Evolutionary conservation across 1,140 invertebrate genomes (phyloP).

Genomic region (Diachasmimorpha longicaudata): DNA sequence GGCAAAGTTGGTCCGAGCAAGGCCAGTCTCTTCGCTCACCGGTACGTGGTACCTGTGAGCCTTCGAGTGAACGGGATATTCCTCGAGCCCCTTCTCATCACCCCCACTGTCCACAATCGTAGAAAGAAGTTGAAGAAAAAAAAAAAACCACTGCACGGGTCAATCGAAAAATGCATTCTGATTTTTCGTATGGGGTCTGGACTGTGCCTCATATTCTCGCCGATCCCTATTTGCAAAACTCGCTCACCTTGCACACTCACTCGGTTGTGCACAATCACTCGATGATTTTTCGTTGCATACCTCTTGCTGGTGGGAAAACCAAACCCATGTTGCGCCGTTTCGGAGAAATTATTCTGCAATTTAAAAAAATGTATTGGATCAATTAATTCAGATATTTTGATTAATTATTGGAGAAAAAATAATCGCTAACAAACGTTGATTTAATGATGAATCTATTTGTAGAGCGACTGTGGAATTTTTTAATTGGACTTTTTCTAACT

Average conservation of each 20-base stretch:
- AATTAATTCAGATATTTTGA: no score
- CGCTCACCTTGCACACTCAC: conserved; percentile 52
- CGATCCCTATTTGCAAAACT: conserved; percentile 26
- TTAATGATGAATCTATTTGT: neutral
- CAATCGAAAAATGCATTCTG: conserved; percentile 14
- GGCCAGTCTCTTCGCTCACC: neutral
- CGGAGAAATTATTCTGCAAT: neutral
- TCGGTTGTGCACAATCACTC: conserved; percentile 9
- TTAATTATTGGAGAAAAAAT: neutral
- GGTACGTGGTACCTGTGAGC: neutral
- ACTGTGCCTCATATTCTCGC: neutral
- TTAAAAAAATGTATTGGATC: no score
- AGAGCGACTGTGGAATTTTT: neutral
- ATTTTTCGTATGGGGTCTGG: neutral
- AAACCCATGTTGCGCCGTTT: neutral
- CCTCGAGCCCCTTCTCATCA: neutral
- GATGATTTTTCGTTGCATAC: neutral
- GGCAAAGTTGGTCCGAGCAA: neutral
- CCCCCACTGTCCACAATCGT: neutral
- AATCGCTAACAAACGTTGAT: neutral
- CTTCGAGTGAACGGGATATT: conserved; percentile 1
- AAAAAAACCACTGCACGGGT: neutral
- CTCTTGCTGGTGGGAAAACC: neutral
- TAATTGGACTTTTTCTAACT: no score
- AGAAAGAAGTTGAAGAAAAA: neutral